Evolutionary conservation across 2,888 invertebrate genomes (phyloP).

Genomic region (Pseudococcus jackbeardsleyi): DNA sequence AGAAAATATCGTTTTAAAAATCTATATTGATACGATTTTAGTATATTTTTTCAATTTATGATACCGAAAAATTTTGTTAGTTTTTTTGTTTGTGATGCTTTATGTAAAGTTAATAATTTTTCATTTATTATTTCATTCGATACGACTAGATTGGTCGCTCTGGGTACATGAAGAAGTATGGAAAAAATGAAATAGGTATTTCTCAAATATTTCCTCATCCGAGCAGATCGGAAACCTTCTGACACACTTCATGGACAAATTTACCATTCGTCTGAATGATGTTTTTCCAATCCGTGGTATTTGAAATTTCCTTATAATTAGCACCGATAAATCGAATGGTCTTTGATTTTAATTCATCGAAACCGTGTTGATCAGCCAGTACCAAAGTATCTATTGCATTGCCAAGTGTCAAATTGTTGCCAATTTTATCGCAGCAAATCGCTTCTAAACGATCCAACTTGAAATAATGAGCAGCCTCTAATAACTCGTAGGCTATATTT

Average conservation of each 20-base stretch:
- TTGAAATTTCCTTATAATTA: background rate
- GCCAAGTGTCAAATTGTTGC: background rate
- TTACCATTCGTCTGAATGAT: background rate
- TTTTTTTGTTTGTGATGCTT: too few relatives aligned
- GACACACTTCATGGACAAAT: background rate
- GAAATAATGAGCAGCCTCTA: background rate
- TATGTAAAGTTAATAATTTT: too few relatives aligned
- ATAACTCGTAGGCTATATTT: background rate
- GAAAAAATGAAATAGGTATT: too few relatives aligned
- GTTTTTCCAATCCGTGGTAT: background rate
- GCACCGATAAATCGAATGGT: background rate
- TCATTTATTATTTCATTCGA: too few relatives aligned
- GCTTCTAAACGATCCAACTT: background rate
- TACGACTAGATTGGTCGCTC: too few relatives aligned
- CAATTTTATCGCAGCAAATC: background rate
- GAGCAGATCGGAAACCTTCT: background rate
- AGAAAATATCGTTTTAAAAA: too few relatives aligned
- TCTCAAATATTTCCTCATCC: too few relatives aligned
- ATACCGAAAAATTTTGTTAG: too few relatives aligned
- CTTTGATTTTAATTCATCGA: background rate
- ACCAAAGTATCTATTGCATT: background rate
- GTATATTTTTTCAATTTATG: too few relatives aligned
- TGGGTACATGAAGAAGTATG: too few relatives aligned
- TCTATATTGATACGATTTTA: too few relatives aligned
- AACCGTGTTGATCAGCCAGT: background rate